phyloP scores from a whole-genome alignment of 2,888 invertebrate species.

The Spatulosminthurus flaviceps region DNA sequence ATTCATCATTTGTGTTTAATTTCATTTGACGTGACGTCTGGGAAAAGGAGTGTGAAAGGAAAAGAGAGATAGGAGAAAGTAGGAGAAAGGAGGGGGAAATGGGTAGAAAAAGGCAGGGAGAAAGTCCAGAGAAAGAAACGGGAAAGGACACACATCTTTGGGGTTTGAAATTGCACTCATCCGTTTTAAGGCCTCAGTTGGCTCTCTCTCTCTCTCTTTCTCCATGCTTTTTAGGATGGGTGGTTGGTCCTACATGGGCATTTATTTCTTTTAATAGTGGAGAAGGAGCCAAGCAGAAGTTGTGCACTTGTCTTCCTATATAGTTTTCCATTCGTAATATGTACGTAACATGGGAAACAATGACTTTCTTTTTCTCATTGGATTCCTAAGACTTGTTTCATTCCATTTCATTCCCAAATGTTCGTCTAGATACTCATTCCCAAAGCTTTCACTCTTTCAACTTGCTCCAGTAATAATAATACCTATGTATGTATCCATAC shows the following conservation, averaged over 20 bases:
- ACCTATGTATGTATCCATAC: too few relatives aligned
- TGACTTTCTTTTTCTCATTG: constrained; percentile 15
- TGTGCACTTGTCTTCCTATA: constrained; percentile 18
- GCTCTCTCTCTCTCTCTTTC: neutral
- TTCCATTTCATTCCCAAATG: neutral
- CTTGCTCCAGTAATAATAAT: neutral
- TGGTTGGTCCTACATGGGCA: neutral
- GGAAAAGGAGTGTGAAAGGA: neutral
- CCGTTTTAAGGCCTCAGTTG: neutral
- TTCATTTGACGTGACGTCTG: constrained; percentile 1
- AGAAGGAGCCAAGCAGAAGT: constrained; percentile 15
- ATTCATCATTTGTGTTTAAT: constrained; percentile 6
- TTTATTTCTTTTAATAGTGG: constrained; percentile 29
- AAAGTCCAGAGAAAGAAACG: neutral
- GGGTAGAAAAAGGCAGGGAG: neutral
- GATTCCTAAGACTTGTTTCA: constrained; percentile 7
- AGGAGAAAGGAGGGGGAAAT: neutral
- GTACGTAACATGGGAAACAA: constrained; percentile 1
- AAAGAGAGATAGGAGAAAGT: neutral
- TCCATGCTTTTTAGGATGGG: neutral
- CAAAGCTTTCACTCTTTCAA: neutral
- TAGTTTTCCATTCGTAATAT: too few relatives aligned
- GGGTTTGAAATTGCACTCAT: constrained; percentile 19
- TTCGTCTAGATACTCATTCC: constrained; percentile 25
- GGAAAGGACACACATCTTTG: neutral